Percentiles rank a stretch among this genome's conserved stretches.
phyloP scores from a whole-genome alignment of 2,113 vertebrate species.

The Scophthalmus maximus region DNA sequence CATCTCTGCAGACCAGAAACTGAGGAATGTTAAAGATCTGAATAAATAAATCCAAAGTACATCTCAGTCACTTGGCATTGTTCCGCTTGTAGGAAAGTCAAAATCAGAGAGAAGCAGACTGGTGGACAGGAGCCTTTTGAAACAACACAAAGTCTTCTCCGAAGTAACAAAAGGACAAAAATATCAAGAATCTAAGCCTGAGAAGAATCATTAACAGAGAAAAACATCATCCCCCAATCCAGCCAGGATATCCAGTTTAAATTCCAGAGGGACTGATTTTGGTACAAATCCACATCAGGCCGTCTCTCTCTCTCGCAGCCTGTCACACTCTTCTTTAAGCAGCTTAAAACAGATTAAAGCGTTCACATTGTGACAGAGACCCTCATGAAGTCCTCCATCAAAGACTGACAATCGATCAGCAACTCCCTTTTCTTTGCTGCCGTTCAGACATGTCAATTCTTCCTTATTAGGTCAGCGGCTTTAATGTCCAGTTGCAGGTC shows the following conservation, averaged over 20 bases:
- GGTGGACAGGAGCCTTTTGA: neutral
- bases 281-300: conserved; percentile 46
- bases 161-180: neutral
- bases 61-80: conserved; percentile 19
- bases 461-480: conserved; percentile 26
- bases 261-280: conserved; percentile 42
- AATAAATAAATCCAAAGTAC: neutral
- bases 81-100: conserved; percentile 6
- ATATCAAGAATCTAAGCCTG: conserved; percentile 1
- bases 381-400: conserved; percentile 43
- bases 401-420: conserved; percentile 45
- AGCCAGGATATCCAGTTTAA: conserved; percentile 15
- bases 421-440: conserved; percentile 23
- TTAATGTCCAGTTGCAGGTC: conserved; percentile 39
- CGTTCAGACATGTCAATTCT: conserved; percentile 35
- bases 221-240: conserved; percentile 12
- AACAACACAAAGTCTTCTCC: conserved; percentile 8
- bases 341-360: conserved; percentile 76
- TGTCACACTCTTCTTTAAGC: conserved; percentile 66
- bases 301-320: conserved; percentile 14
- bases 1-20: conserved; percentile 43
- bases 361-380: conserved; percentile 56
- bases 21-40: conserved; percentile 1
- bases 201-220: conserved; percentile 16
- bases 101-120: conserved; percentile 1